A percentile compares a stretch with the other conserved stretches of the same genome.
Conservation (phyloP, 2,113 vertebrate species). For the Melanocharis versteri region DNA sequence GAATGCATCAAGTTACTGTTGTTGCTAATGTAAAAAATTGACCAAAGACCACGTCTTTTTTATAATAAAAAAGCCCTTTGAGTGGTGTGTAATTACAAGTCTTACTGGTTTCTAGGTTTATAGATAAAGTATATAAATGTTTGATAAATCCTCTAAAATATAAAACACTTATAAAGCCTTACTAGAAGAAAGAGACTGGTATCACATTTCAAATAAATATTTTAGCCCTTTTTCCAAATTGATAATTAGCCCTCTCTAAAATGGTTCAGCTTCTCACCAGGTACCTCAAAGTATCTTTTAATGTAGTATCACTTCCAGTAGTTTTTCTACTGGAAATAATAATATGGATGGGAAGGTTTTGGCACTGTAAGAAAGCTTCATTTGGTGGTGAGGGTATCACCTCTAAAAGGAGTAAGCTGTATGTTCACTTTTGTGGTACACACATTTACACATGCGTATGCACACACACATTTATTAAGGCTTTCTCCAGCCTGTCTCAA, state of each 20-base stretch:
- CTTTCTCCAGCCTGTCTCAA: background rate
- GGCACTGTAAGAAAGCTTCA: slow-evolving; percentile 26
- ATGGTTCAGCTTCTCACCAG: slow-evolving; percentile 3
- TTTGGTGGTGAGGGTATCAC: slow-evolving; percentile 15
- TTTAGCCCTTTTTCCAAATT: slow-evolving; percentile 21
- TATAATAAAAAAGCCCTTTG: background rate
- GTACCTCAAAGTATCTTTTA: slow-evolving; percentile 8
- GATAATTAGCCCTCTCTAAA: slow-evolving; percentile 28
- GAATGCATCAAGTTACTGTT: slow-evolving; percentile 17
- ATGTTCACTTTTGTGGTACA: slow-evolving; percentile 21
- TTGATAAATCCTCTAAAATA: slow-evolving; percentile 28
- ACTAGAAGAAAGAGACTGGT: background rate
- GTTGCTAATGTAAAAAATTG: slow-evolving; percentile 22
- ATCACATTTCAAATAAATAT: slow-evolving; percentile 46
- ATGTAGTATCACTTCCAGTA: background rate
- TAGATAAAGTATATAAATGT: slow-evolving; percentile 13
- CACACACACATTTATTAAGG: background rate
- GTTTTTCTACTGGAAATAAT: background rate
- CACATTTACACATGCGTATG: background rate
- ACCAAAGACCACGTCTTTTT: slow-evolving; percentile 1
- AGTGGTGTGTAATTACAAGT: background rate
- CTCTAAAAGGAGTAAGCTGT: slow-evolving; percentile 24
- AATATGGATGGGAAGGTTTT: slow-evolving; percentile 1
- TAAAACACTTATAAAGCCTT: background rate
- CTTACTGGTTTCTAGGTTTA: slow-evolving; percentile 23